Base-by-base conservation (phyloP, 2,797 vertebrate genomes). In the Allobates femoralis region DNA sequence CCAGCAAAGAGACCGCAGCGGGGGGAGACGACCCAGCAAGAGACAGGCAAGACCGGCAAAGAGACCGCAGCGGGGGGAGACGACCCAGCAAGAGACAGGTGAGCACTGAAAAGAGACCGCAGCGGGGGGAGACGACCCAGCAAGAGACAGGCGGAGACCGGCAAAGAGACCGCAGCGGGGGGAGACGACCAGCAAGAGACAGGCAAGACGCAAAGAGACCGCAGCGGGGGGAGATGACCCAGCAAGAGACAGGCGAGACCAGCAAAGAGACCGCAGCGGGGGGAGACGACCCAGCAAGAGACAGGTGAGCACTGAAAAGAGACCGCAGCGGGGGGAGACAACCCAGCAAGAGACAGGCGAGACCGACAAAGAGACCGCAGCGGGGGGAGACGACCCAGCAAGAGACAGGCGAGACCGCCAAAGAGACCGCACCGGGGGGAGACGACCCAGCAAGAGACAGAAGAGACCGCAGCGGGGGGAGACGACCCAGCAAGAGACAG, bases 221-320 rank as follows among this genome's bases (percentile, higher is more conserved):
- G 69, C 34, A 26, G 6, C 32, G 53, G 55, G 60, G 73, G 37
- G 66, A 32, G 46, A n/a, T n/a, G n/a, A n/a, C n/a, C 14, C 81
- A 75, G 76, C 55, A 18, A 71, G 81, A 67, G 81, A 74, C 53
- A 12, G 53, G 56, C 23, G 3, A 5, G 1, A n/a, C 11, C 50
- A 2, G 34, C 73, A 37, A 67, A 79, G 11, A 76, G 78, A 81
- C 78, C 21, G 69, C 34, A 26, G 6, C 32, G 53, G 55, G 60
- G 73, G 37, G 66, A 32, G 46, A 34, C 10, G n/a, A n/a, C n/a
- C 14, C 81, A 75, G 76, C 55, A 18, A 71, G 81, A 67, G 81
- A 74, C 53, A 12, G 53, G 56, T 15, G 3, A 5, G 1, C 11
- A n/a, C 50, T 5, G 34, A 73, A 37, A 67, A 79, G 11, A 76